Base-by-base conservation (phyloP, 2,113 vertebrate species). In the Thryonomys swinderianus region DNA sequence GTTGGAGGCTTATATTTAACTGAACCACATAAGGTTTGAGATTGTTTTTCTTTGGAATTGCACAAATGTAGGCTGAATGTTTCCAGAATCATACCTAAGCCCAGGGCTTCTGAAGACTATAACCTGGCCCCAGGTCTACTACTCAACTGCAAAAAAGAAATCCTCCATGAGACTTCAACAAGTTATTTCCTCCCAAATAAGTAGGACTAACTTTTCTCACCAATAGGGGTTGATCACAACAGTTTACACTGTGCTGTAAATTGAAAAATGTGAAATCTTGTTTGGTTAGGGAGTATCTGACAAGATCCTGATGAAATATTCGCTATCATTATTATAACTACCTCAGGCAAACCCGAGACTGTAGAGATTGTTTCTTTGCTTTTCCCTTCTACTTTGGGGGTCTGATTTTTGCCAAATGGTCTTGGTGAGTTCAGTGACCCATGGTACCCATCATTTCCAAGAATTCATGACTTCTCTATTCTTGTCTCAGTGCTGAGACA, bases 371-470 rank as follows among this genome's bases (percentile, higher is more conserved):
- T 86, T 62, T 27, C 42, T 57, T 78, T 25, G 37, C 34, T 51
- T 57, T 61, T 67, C 76, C 76, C 13, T 2, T 23, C 51, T 59
- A 57, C 37, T 16, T 78, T 74, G 13, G 89, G 55, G 13, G 89
- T 48, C 74, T 59, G 32, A n/a, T 10, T 30, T n/a, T 67, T 90
- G 10, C 57, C 18, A 45, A 86, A 37, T 42, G 30, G 79, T 90
- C 59, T n/a, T 20, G 1, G 32, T 85, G 61, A 93, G 40, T 13
- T 34, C 37, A 57, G 53, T 82, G 61, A 87, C 51, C 10, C 3
- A 48, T 83, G 62, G 30, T 51, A 53, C 81, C 76, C 59, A 64
- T 71, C 53, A 93, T 85, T 91, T 96, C 86, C 66, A 93, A 91
- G 95, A 40, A 91, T 18, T 93, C 42, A 45, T 32, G 27, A 92